Evolutionary conservation across 2,113 vertebrate species (phyloP).

Genomic region (Zeus faber): DNA sequence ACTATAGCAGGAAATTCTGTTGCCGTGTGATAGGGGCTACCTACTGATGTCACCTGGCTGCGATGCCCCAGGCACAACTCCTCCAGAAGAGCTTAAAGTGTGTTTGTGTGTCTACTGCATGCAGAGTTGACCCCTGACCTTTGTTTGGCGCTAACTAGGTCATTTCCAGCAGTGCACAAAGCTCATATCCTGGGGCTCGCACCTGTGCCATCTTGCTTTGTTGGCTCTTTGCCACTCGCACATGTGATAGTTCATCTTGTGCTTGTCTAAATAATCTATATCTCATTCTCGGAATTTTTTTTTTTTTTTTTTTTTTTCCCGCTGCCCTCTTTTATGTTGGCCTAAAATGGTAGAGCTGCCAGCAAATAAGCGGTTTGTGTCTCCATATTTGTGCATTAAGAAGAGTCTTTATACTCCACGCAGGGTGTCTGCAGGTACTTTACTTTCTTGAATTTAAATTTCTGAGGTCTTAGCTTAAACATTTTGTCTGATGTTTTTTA

Average conservation of each 20-base stretch:
- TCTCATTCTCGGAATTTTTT: not conserved
- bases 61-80: too few relatives aligned
- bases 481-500: too few relatives aligned
- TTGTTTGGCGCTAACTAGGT: slow-evolving; percentile 32
- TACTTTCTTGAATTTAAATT: too few relatives aligned
- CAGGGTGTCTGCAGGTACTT: too few relatives aligned
- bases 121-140: slow-evolving; percentile 41
- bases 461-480: too few relatives aligned
- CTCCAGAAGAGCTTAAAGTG: too few relatives aligned
- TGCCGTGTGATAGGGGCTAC: slow-evolving; percentile 41
- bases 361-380: not conserved
- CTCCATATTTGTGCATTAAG: not conserved
- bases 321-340: not conserved
- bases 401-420: too few relatives aligned
- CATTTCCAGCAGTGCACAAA: slow-evolving; percentile 31
- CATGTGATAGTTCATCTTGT: slow-evolving; percentile 10
- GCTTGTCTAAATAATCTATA: slow-evolving; percentile 1
- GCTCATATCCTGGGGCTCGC: slow-evolving; percentile 25
- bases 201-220: slow-evolving; percentile 30
- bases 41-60: not conserved
- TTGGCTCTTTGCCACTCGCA: slow-evolving; percentile 1
- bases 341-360: not conserved
- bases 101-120: too few relatives aligned
- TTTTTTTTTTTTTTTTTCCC: not conserved
- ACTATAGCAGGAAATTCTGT: slow-evolving; percentile 38